Evolutionary conservation across 2,797 vertebrate species (phyloP).

Genomic region (Sebastes glaucus): DNA sequence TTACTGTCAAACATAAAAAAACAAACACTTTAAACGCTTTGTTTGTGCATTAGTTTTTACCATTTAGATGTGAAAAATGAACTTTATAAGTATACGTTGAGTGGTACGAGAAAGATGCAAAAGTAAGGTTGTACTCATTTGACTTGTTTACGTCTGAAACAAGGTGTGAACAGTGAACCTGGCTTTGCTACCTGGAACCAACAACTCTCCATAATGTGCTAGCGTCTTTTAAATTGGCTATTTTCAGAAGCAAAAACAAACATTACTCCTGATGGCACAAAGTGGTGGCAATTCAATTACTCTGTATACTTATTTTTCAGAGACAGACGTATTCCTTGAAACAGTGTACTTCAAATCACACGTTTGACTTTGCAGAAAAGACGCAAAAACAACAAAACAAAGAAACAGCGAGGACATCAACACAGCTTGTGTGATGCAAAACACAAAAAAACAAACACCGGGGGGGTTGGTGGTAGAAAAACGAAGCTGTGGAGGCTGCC

Average conservation of each 20-base stretch:
- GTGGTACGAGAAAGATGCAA: neutral
- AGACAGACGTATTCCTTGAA: constrained; percentile 21
- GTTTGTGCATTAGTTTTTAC: neutral
- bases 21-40: neutral
- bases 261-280: constrained; percentile 17
- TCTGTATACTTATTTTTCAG: constrained; percentile 3
- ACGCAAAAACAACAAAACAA: neutral
- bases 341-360: neutral
- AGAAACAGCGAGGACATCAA: constrained; percentile 12
- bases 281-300: constrained; percentile 34
- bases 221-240: constrained; percentile 2
- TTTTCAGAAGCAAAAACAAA: constrained; percentile 55
- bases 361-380: constrained; percentile 21
- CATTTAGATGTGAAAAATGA: neutral
- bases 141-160: constrained; percentile 14
- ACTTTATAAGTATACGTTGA: neutral
- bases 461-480: neutral
- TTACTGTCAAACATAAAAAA: neutral
- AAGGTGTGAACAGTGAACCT: constrained; percentile 17
- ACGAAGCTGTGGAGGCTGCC: neutral
- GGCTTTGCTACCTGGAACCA: neutral
- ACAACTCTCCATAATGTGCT: constrained; percentile 41
- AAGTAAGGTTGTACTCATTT: neutral
- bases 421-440: neutral
- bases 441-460: constrained; percentile 5